Percentiles rank a stretch among this genome's conserved stretches.
phyloP scores from a whole-genome alignment of 2,888 invertebrate genomes.

The Pheosia gnoma region DNA sequence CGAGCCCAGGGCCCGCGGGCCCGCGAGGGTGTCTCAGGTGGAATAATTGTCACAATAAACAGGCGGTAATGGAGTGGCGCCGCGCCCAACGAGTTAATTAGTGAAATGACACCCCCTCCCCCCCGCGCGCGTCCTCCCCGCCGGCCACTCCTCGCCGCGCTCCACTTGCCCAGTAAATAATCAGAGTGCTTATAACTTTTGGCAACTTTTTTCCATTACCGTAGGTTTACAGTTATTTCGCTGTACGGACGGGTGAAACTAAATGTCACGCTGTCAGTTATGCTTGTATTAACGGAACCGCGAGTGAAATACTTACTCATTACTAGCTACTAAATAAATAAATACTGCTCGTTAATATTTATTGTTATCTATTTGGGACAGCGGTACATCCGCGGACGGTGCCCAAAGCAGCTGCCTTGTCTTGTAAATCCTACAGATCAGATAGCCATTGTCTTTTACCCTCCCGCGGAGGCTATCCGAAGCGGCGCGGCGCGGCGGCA shows the following conservation, averaged over 20 bases:
- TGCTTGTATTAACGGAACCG: too few species aligned
- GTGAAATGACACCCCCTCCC: constrained; percentile 56
- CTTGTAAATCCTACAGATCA: too few species aligned
- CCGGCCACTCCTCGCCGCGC: constrained; percentile 33
- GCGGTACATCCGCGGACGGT: too few species aligned
- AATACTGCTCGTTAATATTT: too few species aligned
- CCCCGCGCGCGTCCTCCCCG: constrained; percentile 19
- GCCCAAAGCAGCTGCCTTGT: too few species aligned
- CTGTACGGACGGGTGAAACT: too few species aligned
- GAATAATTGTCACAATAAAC: constrained; percentile 79
- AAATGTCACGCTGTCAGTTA: background rate
- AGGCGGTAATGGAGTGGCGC: constrained; percentile 73
- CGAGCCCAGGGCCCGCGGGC: constrained; percentile 7
- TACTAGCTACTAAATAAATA: too few species aligned
- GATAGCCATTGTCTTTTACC: too few species aligned
- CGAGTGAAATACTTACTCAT: too few species aligned
- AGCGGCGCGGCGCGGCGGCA: too few species aligned
- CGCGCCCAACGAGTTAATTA: constrained; percentile 71
- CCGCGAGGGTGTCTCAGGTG: constrained; percentile 34
- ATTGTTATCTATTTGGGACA: too few species aligned
- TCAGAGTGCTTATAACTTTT: constrained; percentile 35
- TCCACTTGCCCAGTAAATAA: constrained; percentile 34
- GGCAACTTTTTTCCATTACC: constrained; percentile 23
- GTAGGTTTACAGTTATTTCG: background rate
- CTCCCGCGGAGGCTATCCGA: too few species aligned